Evolutionary conservation across 2,113 vertebrate genomes (phyloP), one percentile per base, ranked within the genome.

Genomic region (Syrmaticus mikado): DNA sequence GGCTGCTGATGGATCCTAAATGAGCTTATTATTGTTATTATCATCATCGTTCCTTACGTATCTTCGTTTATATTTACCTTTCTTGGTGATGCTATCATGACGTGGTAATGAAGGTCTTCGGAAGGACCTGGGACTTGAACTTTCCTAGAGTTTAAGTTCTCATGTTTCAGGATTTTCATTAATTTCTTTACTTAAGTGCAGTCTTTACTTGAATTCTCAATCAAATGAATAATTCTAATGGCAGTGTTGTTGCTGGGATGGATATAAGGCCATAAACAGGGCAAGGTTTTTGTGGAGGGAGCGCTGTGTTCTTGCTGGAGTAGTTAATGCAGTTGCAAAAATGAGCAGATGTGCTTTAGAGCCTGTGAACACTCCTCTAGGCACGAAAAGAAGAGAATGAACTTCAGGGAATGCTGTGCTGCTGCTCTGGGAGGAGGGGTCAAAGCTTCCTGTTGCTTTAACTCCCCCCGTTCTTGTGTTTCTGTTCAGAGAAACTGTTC

Each of bases 131-230:
- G 73, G 58, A 65, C 46, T 36, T 81, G 85, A 96, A 87, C 67
- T 95, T 89, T 57, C 19, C 4, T 81, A 19, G 60, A 80, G 41
- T 83, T 87, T 70, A 82, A 76, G 41, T 18, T 32, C 57, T 93
- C 12, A 0, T 13, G 25, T 94, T 92, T 80, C 82, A 80, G 46
- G 25, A 38, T 71, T 92, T 92, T 55, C 17, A 20, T 74, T 71
- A 38, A 11, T 80, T 66, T 62, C 13, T 81, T 89, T 89, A 38
- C 28, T 5, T 43, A 27, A 40, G 22, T 32, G 11, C 22, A 55
- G 25, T 52, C 48, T 85, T 58, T 18, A 58, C 58, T 6, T 6
- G 11, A 66, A 77, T 93, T 89, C 36, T 28, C 21, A 22, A 46
- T 2, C 0, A 20, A 70, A 18, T 36, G 66, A 55, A 48, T 50